Percentiles rank a stretch among this genome's conserved stretches.
Evolutionary conservation across 2,113 vertebrate species (phyloP).

Genomic region (Pachyramphus minor): DNA sequence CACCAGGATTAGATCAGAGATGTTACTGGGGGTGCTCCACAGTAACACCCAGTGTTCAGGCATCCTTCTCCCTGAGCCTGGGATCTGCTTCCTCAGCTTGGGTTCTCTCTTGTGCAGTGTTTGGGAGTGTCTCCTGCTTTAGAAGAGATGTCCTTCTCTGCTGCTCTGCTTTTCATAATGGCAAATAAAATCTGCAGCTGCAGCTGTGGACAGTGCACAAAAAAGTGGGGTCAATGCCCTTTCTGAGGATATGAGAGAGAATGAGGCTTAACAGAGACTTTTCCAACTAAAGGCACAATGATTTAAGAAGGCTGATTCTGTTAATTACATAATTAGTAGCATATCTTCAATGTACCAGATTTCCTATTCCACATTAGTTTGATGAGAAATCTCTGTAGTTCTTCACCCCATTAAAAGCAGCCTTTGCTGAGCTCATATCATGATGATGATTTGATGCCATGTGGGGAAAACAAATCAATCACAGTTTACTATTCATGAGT

Average conservation of each 20-base stretch:
- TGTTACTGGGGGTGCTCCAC: not conserved
- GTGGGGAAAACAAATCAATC: conserved; percentile 40
- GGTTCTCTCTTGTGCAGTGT: not conserved
- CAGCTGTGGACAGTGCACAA: rapidly evolving
- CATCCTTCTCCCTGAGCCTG: not conserved
- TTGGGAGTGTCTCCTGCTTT: not conserved
- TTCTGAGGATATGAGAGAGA: not conserved
- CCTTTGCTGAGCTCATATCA: not conserved
- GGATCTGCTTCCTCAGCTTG: not conserved
- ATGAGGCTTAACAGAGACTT: not conserved
- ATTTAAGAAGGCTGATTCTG: not conserved
- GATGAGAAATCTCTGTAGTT: not conserved
- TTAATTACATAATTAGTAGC: not conserved
- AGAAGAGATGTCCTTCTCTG: not conserved
- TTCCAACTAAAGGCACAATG: not conserved
- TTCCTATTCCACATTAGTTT: not conserved
- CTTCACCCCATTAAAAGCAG: not conserved
- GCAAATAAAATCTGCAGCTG: not conserved
- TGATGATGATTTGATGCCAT: conserved; percentile 3
- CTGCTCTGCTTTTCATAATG: not conserved
- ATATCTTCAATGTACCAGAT: not conserved
- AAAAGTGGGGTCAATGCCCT: not conserved
- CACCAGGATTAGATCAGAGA: not conserved
- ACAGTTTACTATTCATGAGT: not conserved
- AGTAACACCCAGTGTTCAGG: not conserved